Evolutionary conservation across 2,888 invertebrate species (phyloP).

Genomic region (Anaspis maculata): DNA sequence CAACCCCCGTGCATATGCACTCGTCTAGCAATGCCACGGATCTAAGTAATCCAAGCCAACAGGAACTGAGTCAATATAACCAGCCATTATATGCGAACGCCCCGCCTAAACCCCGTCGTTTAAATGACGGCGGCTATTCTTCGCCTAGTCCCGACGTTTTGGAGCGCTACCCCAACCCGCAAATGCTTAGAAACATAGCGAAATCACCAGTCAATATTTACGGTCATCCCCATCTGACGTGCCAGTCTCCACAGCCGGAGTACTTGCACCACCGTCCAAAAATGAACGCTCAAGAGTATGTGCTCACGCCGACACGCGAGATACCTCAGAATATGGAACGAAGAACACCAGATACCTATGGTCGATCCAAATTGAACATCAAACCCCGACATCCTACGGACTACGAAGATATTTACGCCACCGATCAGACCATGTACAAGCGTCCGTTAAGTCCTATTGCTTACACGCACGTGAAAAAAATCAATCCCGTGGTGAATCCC

Average conservation of each 20-base stretch:
- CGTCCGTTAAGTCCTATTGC: slow-evolving; percentile 54
- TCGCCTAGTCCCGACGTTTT: slow-evolving; percentile 60
- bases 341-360: slow-evolving; percentile 76
- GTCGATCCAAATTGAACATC: slow-evolving; percentile 49
- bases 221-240: slow-evolving; percentile 22
- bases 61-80: slow-evolving; percentile 40
- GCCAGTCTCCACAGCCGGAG: slow-evolving; percentile 28
- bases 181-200: slow-evolving; percentile 32
- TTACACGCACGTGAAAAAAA: slow-evolving; percentile 37
- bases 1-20: slow-evolving; percentile 30
- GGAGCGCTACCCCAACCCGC: slow-evolving; percentile 42
- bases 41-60: slow-evolving; percentile 32
- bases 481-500: slow-evolving; percentile 26
- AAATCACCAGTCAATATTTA: slow-evolving; percentile 34
- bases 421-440: slow-evolving; percentile 46
- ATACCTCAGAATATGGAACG: slow-evolving; percentile 46
- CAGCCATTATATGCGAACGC: slow-evolving; percentile 84
- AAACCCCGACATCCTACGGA: slow-evolving; percentile 47
- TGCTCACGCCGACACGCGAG: slow-evolving; percentile 18
- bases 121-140: slow-evolving; percentile 66
- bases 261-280: slow-evolving; percentile 22
- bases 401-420: slow-evolving; percentile 74
- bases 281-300: slow-evolving; percentile 19
- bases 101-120: slow-evolving; percentile 77
- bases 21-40: slow-evolving; percentile 33